Base-by-base conservation (phyloP, 2,797 vertebrate species). In the Tragelaphus oryx region DNA sequence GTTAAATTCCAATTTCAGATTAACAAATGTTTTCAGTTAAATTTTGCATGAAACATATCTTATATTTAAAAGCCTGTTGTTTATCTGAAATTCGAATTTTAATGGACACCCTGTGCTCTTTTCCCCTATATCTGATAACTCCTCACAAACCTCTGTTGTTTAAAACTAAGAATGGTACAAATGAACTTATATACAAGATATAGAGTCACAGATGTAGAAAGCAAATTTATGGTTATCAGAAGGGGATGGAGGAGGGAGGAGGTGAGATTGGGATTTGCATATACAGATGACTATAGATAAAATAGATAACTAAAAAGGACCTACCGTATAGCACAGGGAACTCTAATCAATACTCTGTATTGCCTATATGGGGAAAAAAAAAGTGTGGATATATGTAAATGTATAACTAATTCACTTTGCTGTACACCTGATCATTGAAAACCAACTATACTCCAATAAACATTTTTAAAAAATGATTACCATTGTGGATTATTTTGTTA, bases 81-180 rank as follows among this genome's bases (percentile, higher is more conserved):
- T 83, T 84, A 46, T 59, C 14, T 84, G 82, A 92, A 82, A 81
- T 68, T 75, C 9, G 10, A 3, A 57, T 46, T 59, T 85, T 81
- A 48, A 8, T 60, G 22, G 44, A 6, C 9, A 37, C 46, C 33
- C 13, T 18, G 1, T 71, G 20, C 1, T 48, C 18, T 57, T 71
- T 79, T 20, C 4, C 9, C 26, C 4, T 22, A 20, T 44, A 52
- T 60, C 24, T 54, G 37, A 37, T 9, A 30, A 3, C 28, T 9
- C 75, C 33, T 5, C 24, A 13, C 2, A 41, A 4, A 13, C 6
- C 0, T n/a, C 0, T 41, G 4, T 81, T 24, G 3, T 18, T 30
- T 57, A 17, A 50, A 71, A 44, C 28, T 50, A n/a, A 68, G 33
- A 37, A 6, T 68, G 65, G 18, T 12, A 37, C 33, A 68, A 37